These are phyloP conservation scores for Sinopyrophorus schimmeli DNA, from an alignment of 2,888 invertebrate species.

Conservation along the genomic window DNA sequence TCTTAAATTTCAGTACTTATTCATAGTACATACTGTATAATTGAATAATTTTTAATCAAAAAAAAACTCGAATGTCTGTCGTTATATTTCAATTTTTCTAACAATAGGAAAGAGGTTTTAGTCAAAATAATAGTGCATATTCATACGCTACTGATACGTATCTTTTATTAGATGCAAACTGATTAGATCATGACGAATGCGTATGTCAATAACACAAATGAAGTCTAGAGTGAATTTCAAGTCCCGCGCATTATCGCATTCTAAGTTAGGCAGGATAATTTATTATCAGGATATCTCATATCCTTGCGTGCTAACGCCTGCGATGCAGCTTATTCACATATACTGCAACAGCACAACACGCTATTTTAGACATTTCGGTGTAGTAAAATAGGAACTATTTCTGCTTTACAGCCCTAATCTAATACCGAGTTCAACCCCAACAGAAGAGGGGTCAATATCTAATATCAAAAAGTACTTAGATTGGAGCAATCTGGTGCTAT, in stretches of 20 bases:
- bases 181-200: conserved; percentile 46
- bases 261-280: conserved; percentile 46
- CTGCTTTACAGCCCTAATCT: conserved; percentile 26
- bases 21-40: no score
- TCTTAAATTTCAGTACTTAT: no score
- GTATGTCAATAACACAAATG: conserved; percentile 50
- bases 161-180: conserved; percentile 47
- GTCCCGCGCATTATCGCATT: conserved; percentile 30
- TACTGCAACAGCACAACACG: conserved; percentile 34
- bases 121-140: no score
- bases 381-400: conserved; percentile 21
- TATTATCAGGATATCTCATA: conserved; percentile 52
- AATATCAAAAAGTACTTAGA: conserved; percentile 44
- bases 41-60: no score
- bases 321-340: conserved; percentile 44
- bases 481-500: conserved; percentile 39
- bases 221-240: conserved; percentile 44
- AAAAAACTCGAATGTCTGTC: no score
- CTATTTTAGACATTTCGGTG: conserved; percentile 27
- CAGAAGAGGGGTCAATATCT: conserved; percentile 40
- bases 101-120: no score
- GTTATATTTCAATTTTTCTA: no score
- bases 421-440: conserved; percentile 30
- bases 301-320: conserved; percentile 52
- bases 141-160: no score